Evolutionary conservation across 2,113 vertebrate species (phyloP), one percentile per base, ranked within the genome.

Genomic region (Phoenicopterus ruber): DNA sequence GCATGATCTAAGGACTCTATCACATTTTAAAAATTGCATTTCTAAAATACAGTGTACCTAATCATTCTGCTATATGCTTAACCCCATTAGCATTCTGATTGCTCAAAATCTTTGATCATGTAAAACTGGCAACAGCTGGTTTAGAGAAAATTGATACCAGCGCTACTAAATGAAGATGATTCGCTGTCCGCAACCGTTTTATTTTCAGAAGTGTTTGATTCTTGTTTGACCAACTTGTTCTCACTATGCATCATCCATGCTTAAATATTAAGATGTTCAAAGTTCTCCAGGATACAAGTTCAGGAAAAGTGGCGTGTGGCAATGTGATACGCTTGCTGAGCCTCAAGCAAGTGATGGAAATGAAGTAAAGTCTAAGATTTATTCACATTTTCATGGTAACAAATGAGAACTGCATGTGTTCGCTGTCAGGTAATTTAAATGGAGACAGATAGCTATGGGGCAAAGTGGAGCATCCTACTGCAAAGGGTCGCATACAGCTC

Each of bases 351-450:
- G 24, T 38, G 25, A 63, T 72, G 24, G 57, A 90, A 94, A 92
- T 82, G n/a, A 94, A 92, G 49, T 12, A 72, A 47, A 38, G 36
- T 26, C 40, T 72, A 38, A 42, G 40, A 92, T 81, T 84, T 89
- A 88, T 84, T 95, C 65, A 40, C 6, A 22, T 92, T 92, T 95
- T 92, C 94, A 91, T 47, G 93, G 73, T 65, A 86, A 82, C 34
- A 87, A 86, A 82, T 63, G 46, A 82, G 40, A 94, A 79, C 31
- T 76, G 52, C 13, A 32, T 82, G 24, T 36, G 52, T 82, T 78
- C 2, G 2, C 71, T 76, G 58, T 28, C 42, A 94, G 62, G 36
- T 62, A 92, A 85, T 91, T 93, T 89, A 87, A 90, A 54, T 58
- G 40, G 49, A 92, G 28, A 85, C 9, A 54, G n/a, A 79, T 46